These are phyloP conservation scores for Periophthalmus magnuspinnatus DNA, from an alignment of 2,797 vertebrate genomes.

Conservation along the genomic window DNA sequence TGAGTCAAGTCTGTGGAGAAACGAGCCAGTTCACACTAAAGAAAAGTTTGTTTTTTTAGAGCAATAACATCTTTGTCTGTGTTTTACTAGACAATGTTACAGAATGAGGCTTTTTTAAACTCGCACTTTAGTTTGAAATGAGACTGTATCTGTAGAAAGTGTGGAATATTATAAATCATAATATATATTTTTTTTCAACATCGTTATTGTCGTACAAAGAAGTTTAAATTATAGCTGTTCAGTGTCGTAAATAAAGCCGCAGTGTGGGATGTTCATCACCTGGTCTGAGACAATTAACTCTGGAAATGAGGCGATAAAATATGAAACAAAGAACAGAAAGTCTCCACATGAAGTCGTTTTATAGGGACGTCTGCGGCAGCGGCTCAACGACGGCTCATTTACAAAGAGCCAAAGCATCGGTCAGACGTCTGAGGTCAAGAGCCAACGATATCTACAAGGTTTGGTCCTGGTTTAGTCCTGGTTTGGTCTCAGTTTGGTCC, in stretches of 20 bases:
- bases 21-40: neutral
- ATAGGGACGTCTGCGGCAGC: neutral
- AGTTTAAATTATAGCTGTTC: neutral
- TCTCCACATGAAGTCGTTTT: neutral
- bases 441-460: neutral
- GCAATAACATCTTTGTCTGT: neutral
- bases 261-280: neutral
- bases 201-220: neutral
- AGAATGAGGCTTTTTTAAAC: neutral
- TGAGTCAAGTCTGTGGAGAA: neutral
- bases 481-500: too few relatives aligned
- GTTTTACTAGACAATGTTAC: neutral
- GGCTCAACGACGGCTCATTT: neutral
- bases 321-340: constrained; percentile 9
- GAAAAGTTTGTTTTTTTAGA: too few relatives aligned
- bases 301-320: constrained; percentile 18
- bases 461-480: too few relatives aligned
- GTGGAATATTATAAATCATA: neutral
- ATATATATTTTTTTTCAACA: neutral
- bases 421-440: constrained; percentile 4
- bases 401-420: neutral
- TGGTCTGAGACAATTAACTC: constrained; percentile 8
- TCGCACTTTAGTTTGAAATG: too few relatives aligned
- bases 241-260: neutral
- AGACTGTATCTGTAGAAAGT: too few relatives aligned